Base-by-base conservation (phyloP, 2,113 vertebrate species). In the Proterorhinus semilunaris region DNA sequence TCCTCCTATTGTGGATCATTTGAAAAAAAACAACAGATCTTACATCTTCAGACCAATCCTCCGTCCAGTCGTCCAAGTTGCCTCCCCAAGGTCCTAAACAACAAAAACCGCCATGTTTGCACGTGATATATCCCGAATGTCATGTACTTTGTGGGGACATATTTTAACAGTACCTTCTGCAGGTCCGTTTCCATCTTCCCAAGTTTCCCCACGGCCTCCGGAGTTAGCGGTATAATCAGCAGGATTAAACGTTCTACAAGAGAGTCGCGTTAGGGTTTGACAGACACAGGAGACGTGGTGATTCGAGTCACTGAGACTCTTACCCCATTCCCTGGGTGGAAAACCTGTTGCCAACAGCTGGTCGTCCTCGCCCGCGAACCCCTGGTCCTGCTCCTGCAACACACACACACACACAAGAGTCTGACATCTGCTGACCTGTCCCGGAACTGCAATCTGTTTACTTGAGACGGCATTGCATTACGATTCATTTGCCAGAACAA, bases 21-120 rank as follows among this genome's bases (percentile, higher is more conserved):
- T 21, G 21, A 21, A 21, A 21, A 27, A 16, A 48, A 69, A 16
- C 73, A 11, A 50, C 8, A 6, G 17, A 1, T 27, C 84, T 94
- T 91, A 99, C 98, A 89, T 99, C 98, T 92, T 98, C 98, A 85
- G 92, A 96, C 97, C 98, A 99, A 71, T 99, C 98, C 80, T 99
- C 98, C 36, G 92, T 94, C 96, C 96, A 99, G 63, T 99, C 98
- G 76, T 99, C 98, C 71, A 94, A 51, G 68, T 94, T 94, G 68
- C 94, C 96, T 80, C 91, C 94, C 96, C 96, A 98, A 6, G 95
- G 75, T 82, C 93, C 97, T 98, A 66, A 27, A 68, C 43, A 46
- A 57, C 15, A 46, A 36, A 50, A 67, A 2, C 43, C 69, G 55
- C 10, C 43, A 69, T 62, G 48, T 68, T 61, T 57, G 10, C 7